Evolutionary conservation across 1,140 invertebrate species (phyloP).

Genomic region (Limonius californicus): DNA sequence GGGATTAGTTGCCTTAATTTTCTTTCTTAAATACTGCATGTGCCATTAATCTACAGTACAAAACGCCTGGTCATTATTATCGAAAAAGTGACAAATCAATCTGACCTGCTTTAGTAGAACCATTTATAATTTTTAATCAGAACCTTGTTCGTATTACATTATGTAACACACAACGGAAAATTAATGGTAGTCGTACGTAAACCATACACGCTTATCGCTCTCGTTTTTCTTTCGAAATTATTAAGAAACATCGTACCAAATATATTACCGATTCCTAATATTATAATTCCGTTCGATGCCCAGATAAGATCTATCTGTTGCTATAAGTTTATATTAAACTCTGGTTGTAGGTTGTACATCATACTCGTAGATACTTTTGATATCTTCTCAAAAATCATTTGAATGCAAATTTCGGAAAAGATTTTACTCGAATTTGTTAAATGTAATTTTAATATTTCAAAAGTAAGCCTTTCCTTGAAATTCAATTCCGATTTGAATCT

Average conservation of each 20-base stretch:
- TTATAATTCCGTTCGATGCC: background rate
- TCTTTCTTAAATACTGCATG: no score
- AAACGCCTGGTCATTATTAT: no score
- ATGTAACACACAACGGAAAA: background rate
- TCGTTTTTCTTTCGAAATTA: background rate
- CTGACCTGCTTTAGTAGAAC: background rate
- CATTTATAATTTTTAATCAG: constrained; percentile 1
- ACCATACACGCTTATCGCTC: background rate
- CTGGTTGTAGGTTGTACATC: no score
- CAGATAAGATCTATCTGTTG: background rate
- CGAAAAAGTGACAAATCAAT: constrained; percentile 3
- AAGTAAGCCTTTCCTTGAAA: background rate
- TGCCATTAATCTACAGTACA: no score
- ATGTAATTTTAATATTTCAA: background rate
- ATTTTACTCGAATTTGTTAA: background rate
- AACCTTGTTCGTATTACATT: background rate
- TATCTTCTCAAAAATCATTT: no score
- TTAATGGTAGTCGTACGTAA: background rate
- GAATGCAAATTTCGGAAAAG: no score
- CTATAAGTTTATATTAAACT: no score
- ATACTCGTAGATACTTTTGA: no score
- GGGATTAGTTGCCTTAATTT: no score
- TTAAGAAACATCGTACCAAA: background rate
- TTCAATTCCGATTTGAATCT: no score
- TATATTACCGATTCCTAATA: background rate